phyloP scores from a whole-genome alignment of 2,113 vertebrate species.

The Phrynocephalus versicolor region DNA sequence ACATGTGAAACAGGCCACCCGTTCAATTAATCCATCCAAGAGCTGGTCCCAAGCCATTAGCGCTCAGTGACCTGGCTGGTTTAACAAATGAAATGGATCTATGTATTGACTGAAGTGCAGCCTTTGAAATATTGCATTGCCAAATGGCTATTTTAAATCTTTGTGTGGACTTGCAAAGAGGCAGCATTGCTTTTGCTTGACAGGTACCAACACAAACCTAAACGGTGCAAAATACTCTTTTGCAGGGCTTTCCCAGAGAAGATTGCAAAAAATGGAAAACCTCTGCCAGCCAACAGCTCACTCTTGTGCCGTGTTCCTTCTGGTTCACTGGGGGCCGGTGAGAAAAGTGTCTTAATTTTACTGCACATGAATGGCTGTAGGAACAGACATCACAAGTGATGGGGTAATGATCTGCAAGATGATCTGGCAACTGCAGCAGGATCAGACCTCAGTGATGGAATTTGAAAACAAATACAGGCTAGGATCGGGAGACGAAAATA shows the following conservation, averaged over 20 bases:
- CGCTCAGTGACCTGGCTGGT: slow-evolving; percentile 49
- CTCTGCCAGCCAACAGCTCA: not conserved
- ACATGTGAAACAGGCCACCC: slow-evolving; percentile 29
- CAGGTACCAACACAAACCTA: slow-evolving; percentile 20
- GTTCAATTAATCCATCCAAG: slow-evolving; percentile 54
- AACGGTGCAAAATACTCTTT: not conserved
- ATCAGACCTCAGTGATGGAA: not conserved
- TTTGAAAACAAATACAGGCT: not conserved
- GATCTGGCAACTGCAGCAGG: not conserved
- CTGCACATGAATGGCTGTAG: not conserved
- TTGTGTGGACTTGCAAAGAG: slow-evolving; percentile 15
- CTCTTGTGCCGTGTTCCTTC: not conserved
- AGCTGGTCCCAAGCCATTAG: slow-evolving; percentile 42
- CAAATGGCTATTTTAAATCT: slow-evolving; percentile 56
- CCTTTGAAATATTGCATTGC: slow-evolving; percentile 46
- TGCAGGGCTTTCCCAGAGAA: not conserved
- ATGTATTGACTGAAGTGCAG: slow-evolving; percentile 37
- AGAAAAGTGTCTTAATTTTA: not conserved
- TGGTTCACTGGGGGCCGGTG: not conserved
- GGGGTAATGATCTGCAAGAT: not conserved
- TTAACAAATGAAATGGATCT: slow-evolving; percentile 61
- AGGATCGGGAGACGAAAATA: not conserved
- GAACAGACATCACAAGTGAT: not conserved
- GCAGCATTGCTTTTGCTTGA: not conserved
- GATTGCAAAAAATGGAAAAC: not conserved